Evolutionary conservation across 2,113 vertebrate genomes (phyloP).

Genomic region (Edolisoma coerulescens): DNA sequence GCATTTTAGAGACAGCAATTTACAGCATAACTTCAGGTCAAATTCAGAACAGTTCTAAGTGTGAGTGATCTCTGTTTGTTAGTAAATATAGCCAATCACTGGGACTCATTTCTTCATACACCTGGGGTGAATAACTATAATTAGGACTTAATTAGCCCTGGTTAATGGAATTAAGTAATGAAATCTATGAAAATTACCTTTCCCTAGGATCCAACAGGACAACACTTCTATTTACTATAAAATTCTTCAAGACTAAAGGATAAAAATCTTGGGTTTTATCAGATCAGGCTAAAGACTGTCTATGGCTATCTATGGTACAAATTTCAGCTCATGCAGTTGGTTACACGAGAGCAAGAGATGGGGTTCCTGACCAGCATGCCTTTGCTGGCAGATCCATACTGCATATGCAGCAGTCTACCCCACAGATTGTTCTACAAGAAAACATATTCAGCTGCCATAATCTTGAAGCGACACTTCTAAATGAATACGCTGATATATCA

Average conservation of each 20-base stretch:
- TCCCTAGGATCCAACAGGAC: not conserved
- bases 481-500: not conserved
- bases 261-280: not conserved
- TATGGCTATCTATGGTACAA: not conserved
- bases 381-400: not conserved
- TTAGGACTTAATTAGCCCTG: not conserved
- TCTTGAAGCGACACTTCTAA: not conserved
- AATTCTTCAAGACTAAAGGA: not conserved
- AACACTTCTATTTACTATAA: not conserved
- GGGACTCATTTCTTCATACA: not conserved
- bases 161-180: not conserved
- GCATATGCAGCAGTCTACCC: fast-evolving
- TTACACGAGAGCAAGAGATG: not conserved
- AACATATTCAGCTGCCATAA: not conserved
- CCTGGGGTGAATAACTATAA: not conserved
- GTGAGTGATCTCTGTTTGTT: not conserved
- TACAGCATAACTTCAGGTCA: not conserved
- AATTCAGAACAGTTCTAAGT: not conserved
- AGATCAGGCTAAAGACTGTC: not conserved
- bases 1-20: not conserved
- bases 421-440: not conserved
- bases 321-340: not conserved
- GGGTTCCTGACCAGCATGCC: not conserved
- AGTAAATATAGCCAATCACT: not conserved
- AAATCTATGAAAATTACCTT: not conserved